Conservation (phyloP, 2,888 invertebrate genomes). For the Polydrusus pterygomalis region DNA sequence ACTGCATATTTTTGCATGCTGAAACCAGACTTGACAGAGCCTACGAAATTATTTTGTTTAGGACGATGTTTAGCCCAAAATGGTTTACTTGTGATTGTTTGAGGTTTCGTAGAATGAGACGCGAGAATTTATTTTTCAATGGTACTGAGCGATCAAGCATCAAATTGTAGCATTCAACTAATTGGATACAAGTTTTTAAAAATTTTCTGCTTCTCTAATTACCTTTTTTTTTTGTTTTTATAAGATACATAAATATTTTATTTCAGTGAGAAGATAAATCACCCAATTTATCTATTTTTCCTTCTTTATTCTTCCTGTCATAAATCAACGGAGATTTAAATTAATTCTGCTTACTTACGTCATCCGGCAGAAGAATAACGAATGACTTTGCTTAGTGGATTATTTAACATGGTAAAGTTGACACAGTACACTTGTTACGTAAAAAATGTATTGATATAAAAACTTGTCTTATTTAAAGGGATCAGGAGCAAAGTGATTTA, state of each 20-base stretch:
- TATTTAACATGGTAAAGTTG: conserved; percentile 10
- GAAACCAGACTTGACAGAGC: no score
- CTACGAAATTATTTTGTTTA: no score
- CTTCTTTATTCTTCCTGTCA: conserved; percentile 30
- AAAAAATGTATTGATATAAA: no score
- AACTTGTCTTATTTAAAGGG: no score
- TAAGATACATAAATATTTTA: not conserved
- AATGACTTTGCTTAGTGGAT: conserved; percentile 20
- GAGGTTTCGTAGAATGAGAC: no score
- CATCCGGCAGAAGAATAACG: conserved; percentile 35
- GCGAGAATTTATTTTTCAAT: no score
- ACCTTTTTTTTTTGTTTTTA: not conserved
- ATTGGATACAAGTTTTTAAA: not conserved
- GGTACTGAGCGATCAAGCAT: no score
- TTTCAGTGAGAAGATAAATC: not conserved
- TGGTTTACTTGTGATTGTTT: no score
- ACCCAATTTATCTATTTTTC: conserved; percentile 31
- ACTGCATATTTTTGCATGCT: not conserved
- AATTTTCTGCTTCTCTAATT: not conserved
- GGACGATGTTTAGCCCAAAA: no score
- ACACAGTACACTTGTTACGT: conserved; percentile 4
- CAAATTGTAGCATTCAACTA: not conserved
- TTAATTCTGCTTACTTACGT: conserved; percentile 35
- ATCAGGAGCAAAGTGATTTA: no score
- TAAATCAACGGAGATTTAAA: conserved; percentile 41